phyloP scores from a whole-genome alignment of 2,888 invertebrate species.

The Machimus atricapillus region DNA sequence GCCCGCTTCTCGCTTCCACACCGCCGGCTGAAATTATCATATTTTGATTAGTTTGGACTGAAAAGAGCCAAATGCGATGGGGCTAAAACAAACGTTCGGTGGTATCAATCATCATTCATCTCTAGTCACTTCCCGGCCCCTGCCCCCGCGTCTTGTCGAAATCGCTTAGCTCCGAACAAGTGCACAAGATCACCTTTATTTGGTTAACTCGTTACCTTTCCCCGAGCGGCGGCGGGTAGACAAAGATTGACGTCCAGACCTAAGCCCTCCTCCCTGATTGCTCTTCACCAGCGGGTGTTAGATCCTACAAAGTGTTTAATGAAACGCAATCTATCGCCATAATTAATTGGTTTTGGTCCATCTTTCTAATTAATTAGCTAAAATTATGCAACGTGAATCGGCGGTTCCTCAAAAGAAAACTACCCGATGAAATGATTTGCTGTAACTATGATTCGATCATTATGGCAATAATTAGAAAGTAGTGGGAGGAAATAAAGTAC shows the following conservation, averaged over 20 bases:
- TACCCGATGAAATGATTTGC: constrained; percentile 16
- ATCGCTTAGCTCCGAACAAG: neutral
- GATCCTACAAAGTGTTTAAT: constrained; percentile 15
- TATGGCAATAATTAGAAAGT: neutral
- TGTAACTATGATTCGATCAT: constrained; percentile 19
- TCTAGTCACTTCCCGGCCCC: neutral
- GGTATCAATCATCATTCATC: constrained; percentile 39
- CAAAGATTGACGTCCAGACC: neutral
- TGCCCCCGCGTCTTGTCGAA: neutral
- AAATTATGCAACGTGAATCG: neutral
- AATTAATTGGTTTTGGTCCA: constrained; percentile 14
- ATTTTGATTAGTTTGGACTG: constrained; percentile 39
- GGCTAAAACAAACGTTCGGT: constrained; percentile 35
- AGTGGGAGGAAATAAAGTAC: neutral
- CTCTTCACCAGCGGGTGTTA: constrained; percentile 14
- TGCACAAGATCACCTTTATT: constrained; percentile 22
- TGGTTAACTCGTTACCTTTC: constrained; percentile 19
- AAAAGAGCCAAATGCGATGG: constrained; percentile 10
- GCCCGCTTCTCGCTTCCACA: constrained; percentile 1
- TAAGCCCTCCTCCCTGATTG: neutral
- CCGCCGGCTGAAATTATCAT: constrained; percentile 34
- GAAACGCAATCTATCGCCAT: neutral
- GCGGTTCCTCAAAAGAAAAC: neutral
- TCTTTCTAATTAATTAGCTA: constrained; percentile 26
- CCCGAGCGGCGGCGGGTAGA: neutral